Base-by-base conservation (phyloP, 2,797 vertebrate species). In the Dendrocincla tyrannina region DNA sequence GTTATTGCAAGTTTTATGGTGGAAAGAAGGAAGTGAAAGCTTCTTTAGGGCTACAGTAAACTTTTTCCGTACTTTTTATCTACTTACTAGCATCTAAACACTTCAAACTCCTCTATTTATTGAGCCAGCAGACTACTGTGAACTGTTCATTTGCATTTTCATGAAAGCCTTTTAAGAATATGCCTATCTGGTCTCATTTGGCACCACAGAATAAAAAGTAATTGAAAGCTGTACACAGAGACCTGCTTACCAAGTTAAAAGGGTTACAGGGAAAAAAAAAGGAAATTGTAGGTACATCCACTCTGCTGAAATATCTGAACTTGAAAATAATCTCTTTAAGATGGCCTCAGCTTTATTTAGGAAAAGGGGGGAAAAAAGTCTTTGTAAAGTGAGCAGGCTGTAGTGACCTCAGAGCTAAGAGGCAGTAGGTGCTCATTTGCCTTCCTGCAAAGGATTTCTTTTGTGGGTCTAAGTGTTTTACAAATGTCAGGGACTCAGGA, bases 101-200 rank as follows among this genome's bases (percentile, higher is more conserved):
- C 86, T 95, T 92, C 0, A 1, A 77, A 64, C 46, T 89, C 70
- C 68, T 84, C 44, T 67, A 3, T 85, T 87, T 94, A 44, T 83
- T 95, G 90, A 91, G 78, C 70, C 60, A 88, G 17, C 78, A 88
- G 78, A 93, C 78, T 96, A 50, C 42, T 39, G 67, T 72, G 81
- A 85, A 68, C 91, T 85, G 60, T 50, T 92, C 68, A 96, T 93
- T 95, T 95, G 68, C 91, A 91, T 95, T 96, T 95, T 85, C 89
- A 68, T 95, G 56, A 88, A 92, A 89, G 64, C 81, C 72, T 85
- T 83, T 89, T 80, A 91, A 89, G 72, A 91, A 56, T 92, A 44
- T 58, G 56, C 63, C 75, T 96, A 85, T 89, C 88, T 96, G 53
- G 70, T 96, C 78, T 83, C 46, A 80, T 74, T 91, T 96, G 75